These are phyloP conservation scores for Elachura formosa DNA, from an alignment of 2,113 vertebrate genomes.

Conservation along the genomic window DNA sequence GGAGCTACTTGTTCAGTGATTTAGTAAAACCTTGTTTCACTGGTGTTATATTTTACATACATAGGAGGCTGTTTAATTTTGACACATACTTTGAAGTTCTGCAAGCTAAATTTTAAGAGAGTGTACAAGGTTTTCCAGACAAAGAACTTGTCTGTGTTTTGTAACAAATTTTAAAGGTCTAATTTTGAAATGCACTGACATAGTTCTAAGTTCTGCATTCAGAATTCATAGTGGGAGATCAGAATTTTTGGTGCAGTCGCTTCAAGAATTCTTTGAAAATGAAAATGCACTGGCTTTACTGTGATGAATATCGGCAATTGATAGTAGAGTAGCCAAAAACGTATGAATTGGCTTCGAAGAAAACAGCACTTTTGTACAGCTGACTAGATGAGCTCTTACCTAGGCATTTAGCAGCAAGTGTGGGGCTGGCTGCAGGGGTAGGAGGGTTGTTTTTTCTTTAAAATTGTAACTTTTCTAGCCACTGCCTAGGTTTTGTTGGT, in stretches of 20 bases:
- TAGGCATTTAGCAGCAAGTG: not conserved
- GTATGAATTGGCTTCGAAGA: not conserved
- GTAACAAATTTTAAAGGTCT: not conserved
- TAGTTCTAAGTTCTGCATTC: not conserved
- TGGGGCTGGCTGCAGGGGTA: not conserved
- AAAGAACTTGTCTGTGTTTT: not conserved
- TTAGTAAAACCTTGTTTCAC: slow-evolving; percentile 18
- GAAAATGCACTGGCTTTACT: not conserved
- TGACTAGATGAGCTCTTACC: not conserved
- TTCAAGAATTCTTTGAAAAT: not conserved
- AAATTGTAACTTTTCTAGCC: not conserved
- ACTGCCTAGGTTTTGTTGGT: not conserved
- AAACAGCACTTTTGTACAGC: not conserved
- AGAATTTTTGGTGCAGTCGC: not conserved
- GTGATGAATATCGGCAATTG: not conserved
- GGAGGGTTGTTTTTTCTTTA: not conserved
- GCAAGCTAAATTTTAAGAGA: not conserved
- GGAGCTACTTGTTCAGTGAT: slow-evolving; percentile 14
- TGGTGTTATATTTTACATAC: slow-evolving; percentile 7
- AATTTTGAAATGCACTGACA: not conserved
- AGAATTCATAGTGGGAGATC: not conserved
- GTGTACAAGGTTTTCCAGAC: not conserved
- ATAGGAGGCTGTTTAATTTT: slow-evolving; percentile 25
- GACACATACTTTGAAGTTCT: slow-evolving; percentile 19
- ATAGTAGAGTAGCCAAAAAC: not conserved